These are phyloP conservation scores for Archaeoteleia sp. DNA, from an alignment of 2,888 invertebrate genomes.

Conservation along the genomic window DNA sequence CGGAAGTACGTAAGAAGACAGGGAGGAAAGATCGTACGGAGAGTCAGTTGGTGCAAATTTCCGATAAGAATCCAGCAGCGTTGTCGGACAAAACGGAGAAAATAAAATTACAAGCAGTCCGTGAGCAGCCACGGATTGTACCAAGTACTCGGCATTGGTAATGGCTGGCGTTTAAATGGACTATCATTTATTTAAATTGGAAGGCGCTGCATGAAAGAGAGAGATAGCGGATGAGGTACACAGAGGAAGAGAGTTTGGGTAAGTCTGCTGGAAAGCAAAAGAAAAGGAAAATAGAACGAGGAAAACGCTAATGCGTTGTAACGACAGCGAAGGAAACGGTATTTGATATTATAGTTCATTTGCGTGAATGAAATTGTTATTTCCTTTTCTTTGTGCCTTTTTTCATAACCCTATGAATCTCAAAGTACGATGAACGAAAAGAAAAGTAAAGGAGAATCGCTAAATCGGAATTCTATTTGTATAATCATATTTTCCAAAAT, in stretches of 20 bases:
- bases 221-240: conserved; percentile 26
- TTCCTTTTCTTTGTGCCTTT: conserved; percentile 2
- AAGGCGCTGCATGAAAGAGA: conserved; percentile 52
- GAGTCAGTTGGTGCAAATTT: conserved; percentile 62
- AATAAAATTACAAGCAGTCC: conserved; percentile 65
- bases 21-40: conserved; percentile 5
- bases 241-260: conserved; percentile 13
- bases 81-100: conserved; percentile 56
- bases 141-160: conserved; percentile 61
- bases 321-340: conserved; percentile 35
- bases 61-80: conserved; percentile 66
- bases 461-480: background rate
- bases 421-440: conserved; percentile 7
- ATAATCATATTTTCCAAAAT: no score
- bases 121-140: conserved; percentile 51
- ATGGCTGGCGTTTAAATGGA: conserved; percentile 67
- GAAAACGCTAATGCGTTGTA: conserved; percentile 40
- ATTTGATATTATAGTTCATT: conserved; percentile 37
- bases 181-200: conserved; percentile 70
- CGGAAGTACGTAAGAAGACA: conserved; percentile 12
- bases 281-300: conserved; percentile 27
- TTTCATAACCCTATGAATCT: conserved; percentile 2
- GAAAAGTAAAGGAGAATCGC: conserved; percentile 7
- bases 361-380: conserved; percentile 20
- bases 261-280: conserved; percentile 33